These are phyloP conservation scores for Notechis scutatus DNA, from an alignment of 2,113 vertebrate genomes.

Conservation along the genomic window DNA sequence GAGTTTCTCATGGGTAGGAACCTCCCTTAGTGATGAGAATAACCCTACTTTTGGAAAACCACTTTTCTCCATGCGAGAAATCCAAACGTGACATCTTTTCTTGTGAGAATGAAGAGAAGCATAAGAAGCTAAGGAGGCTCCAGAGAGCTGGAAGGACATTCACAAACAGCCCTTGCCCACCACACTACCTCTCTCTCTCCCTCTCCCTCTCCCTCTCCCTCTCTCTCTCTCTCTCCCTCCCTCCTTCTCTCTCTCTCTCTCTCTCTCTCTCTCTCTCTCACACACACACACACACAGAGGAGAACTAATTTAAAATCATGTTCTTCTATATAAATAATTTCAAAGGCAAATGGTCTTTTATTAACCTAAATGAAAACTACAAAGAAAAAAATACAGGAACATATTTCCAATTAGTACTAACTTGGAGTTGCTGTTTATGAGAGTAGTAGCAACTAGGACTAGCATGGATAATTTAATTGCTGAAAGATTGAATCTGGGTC, in stretches of 20 bases:
- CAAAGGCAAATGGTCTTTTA: not conserved
- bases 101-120: not conserved
- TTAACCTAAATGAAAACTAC: not conserved
- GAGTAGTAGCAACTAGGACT: not conserved
- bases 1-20: not conserved
- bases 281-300: not conserved
- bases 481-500: not conserved
- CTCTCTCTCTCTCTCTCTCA: too few species aligned
- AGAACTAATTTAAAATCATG: not conserved
- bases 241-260: too few species aligned
- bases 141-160: not conserved
- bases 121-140: not conserved
- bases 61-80: not conserved
- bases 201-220: not conserved
- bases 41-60: not conserved
- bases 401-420: not conserved
- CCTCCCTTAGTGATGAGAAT: not conserved
- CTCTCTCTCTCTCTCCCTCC: not conserved
- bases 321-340: not conserved
- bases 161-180: not conserved
- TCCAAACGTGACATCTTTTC: not conserved
- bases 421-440: not conserved
- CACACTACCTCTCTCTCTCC: not conserved
- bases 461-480: not conserved
- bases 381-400: not conserved